These are phyloP conservation scores for Perca flavescens DNA, from an alignment of 2,113 vertebrate species.

Conservation along the genomic window DNA sequence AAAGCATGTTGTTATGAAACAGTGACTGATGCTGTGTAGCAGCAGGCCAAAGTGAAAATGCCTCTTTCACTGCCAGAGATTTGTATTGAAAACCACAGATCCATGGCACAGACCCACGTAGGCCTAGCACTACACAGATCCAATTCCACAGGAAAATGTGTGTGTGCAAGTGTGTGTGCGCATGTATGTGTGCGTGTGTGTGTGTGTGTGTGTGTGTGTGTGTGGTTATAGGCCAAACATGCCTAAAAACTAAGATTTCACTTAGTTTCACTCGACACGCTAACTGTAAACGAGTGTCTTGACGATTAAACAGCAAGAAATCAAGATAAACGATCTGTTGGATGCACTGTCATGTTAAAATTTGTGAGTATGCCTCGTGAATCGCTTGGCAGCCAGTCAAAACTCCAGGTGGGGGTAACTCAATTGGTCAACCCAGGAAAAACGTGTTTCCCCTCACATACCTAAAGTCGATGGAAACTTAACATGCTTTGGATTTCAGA, in stretches of 20 bases:
- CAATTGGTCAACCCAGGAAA: constrained; percentile 13
- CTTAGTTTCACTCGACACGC: constrained; percentile 82
- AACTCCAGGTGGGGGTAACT: constrained; percentile 52
- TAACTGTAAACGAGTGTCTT: constrained; percentile 77
- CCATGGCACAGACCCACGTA: constrained; percentile 54
- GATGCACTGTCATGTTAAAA: constrained; percentile 71
- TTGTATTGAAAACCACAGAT: constrained; percentile 75
- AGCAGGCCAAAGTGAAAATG: constrained; percentile 74
- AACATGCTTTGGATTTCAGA: constrained; percentile 41
- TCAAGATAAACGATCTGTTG: constrained; percentile 80
- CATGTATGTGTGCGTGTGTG: not conserved
- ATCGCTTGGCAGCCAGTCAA: constrained; percentile 30
- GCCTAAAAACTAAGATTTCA: constrained; percentile 67
- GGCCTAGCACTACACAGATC: constrained; percentile 46
- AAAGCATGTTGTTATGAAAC: constrained; percentile 73
- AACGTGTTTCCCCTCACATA: not conserved
- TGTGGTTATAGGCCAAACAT: constrained; percentile 25
- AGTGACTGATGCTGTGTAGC: constrained; percentile 63
- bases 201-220: constrained; percentile 12
- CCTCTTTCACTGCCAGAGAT: constrained; percentile 63
- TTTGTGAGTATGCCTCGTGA: constrained; percentile 7
- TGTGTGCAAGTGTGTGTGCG: not conserved
- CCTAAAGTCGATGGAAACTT: constrained; percentile 17
- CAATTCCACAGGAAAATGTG: constrained; percentile 40
- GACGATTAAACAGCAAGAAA: constrained; percentile 78